phyloP scores from a whole-genome alignment of 2,113 vertebrate genomes.

The Indicator indicator region DNA sequence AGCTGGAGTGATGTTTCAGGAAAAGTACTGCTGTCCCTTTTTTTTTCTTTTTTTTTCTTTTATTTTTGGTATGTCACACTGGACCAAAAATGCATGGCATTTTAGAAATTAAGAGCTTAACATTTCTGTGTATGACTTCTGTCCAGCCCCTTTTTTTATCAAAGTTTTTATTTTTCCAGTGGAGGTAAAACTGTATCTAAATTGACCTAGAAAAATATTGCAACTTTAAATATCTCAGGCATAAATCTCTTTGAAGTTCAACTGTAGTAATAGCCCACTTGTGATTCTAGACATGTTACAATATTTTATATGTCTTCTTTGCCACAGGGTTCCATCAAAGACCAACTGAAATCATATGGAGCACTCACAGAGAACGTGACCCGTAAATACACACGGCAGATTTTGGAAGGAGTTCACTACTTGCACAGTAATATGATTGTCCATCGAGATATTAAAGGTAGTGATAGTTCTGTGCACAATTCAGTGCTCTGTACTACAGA shows the following conservation, averaged over 20 bases:
- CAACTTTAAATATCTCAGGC: not conserved
- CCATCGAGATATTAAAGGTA: constrained; percentile 99
- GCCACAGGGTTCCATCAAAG: constrained; percentile 94
- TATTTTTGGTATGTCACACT: not conserved
- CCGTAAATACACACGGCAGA: constrained; percentile 95
- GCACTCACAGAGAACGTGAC: constrained; percentile 98
- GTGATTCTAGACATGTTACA: not conserved
- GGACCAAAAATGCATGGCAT: not conserved
- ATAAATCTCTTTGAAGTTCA: not conserved
- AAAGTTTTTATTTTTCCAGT: not conserved
- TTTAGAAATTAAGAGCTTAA: not conserved
- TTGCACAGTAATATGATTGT: constrained; percentile 99
- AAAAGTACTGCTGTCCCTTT: not conserved
- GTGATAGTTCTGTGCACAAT: not conserved
- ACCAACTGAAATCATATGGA: constrained; percentile 96
- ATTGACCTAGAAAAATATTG: not conserved
- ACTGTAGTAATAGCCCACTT: not conserved
- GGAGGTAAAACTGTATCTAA: not conserved
- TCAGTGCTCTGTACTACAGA: not conserved
- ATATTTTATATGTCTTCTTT: not conserved
- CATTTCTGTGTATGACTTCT: not conserved
- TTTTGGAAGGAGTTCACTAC: constrained; percentile 97
- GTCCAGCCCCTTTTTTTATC: not conserved
- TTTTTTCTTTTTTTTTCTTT: not conserved
- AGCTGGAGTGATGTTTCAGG: not conserved